Base-by-base conservation (phyloP, 2,888 invertebrate genomes). In the Eupeodes latifasciatus region DNA sequence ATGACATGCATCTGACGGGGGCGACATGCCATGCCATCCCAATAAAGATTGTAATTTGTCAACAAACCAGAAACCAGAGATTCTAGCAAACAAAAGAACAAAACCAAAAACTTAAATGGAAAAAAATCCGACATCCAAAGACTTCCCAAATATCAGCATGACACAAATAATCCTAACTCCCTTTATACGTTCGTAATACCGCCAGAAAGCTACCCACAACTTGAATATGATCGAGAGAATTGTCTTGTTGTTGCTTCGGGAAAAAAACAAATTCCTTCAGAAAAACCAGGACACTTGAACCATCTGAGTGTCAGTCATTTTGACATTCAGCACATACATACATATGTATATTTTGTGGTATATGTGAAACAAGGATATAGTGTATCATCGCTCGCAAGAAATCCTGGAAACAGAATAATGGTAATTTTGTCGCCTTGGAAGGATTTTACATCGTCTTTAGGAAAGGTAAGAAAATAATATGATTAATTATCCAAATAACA, bases 11-110 rank as follows among this genome's bases (percentile, higher is more conserved):
- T 76, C 79, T 87, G 83, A 83, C 66, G 76, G 71, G 83, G 79
- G 83, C 76, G 86, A 83, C 86, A 87, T 80, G 66, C 71, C 83
- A 76, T 83, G 86, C 79, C 86, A 87, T 71, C 66, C 75, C 83
- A 87, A 86, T 87, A 83, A 87, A 83, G 83, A 83, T 87, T 87
- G 78, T 79, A 87, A 87, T 87, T 87, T 87, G 83, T 83, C 86
- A 87, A 87, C 80, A 87, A 80, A 83, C 75, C 86, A 69, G 67
- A 79, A 53, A 64, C 44, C 69, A 72, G 47, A 72, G 72, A 59
- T 72, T 55, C 66, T 10, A 47, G 4, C 47, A 66, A 49, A 49
- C 7, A 64, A 47, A 16, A 27, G 7, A 34, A 7, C 7, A 7
- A 11, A 10, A 47, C 10, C 10, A 47, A 47, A 4, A 47, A 19